These are phyloP conservation scores for Hycleus cichorii DNA, from an alignment of 1,140 invertebrate genomes.

Conservation along the genomic window DNA sequence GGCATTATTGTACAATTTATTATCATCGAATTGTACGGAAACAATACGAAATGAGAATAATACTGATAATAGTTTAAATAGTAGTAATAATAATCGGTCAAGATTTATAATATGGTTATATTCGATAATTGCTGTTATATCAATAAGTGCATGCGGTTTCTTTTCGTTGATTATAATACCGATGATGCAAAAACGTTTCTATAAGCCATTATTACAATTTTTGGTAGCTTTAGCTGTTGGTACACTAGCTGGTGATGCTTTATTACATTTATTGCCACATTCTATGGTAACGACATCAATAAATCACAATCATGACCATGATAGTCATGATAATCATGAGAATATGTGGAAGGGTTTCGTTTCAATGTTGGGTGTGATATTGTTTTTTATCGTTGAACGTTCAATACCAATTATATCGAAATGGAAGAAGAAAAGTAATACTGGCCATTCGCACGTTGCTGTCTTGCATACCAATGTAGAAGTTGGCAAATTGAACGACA, in stretches of 20 bases:
- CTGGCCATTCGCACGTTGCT: slow-evolving; percentile 37
- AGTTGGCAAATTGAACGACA: slow-evolving; percentile 43
- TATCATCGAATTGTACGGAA: slow-evolving; percentile 20
- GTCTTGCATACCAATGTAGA: slow-evolving; percentile 23
- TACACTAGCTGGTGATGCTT: slow-evolving; percentile 82
- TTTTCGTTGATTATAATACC: slow-evolving; percentile 80
- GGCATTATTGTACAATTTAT: slow-evolving; percentile 28
- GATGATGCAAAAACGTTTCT: slow-evolving; percentile 82
- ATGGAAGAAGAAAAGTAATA: slow-evolving; percentile 60
- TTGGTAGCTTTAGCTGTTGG: slow-evolving; percentile 84
- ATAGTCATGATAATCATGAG: slow-evolving; percentile 33
- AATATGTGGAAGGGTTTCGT: slow-evolving; percentile 79
- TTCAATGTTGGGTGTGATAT: slow-evolving; percentile 71
- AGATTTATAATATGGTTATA: slow-evolving; percentile 58
- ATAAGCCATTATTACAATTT: slow-evolving; percentile 84
- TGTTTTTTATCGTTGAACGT: slow-evolving; percentile 84
- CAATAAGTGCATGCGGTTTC: slow-evolving; percentile 78
- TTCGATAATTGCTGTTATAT: slow-evolving; percentile 67
- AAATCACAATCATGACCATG: slow-evolving; percentile 34
- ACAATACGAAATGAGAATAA: background rate
- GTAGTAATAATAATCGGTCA: background rate
- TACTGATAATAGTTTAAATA: background rate
- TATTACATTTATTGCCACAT: slow-evolving; percentile 89
- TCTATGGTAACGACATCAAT: slow-evolving; percentile 45
- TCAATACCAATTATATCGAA: slow-evolving; percentile 70